Conservation (phyloP, 2,797 vertebrate species). For the Peromyscus nudipes region DNA sequence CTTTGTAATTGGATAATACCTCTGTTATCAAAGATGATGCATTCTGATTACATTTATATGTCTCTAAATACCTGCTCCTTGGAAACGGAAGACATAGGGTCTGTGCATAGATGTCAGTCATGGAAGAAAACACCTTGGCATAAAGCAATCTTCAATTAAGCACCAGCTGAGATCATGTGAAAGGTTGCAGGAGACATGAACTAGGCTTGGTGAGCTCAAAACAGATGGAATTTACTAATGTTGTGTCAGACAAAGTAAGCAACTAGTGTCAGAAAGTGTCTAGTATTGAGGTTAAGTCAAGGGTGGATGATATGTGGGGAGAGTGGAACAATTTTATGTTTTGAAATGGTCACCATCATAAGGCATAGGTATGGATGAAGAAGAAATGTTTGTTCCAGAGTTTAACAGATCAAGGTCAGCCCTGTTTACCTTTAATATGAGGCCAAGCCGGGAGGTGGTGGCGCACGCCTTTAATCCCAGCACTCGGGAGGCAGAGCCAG, state of each 20-base stretch:
- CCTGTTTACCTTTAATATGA: background rate
- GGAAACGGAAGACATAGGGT: background rate
- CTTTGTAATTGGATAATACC: slow-evolving; percentile 60
- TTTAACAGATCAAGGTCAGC: background rate
- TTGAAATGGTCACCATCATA: background rate
- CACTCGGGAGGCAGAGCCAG: too few relatives aligned
- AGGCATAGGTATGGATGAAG: background rate
- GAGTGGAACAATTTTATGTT: background rate
- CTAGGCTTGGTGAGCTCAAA: background rate
- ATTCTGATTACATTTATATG: background rate
- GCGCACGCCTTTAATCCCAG: too few relatives aligned
- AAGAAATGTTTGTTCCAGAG: background rate
- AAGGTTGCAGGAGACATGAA: background rate
- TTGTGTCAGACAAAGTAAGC: background rate
- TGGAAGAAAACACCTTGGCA: background rate
- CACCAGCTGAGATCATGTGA: background rate
- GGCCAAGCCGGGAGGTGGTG: too few relatives aligned
- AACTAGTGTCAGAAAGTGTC: background rate
- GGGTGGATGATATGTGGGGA: background rate
- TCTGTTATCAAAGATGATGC: slow-evolving; percentile 50
- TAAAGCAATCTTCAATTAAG: slow-evolving; percentile 11
- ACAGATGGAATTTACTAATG: background rate
- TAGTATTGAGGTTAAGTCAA: background rate
- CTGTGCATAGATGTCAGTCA: background rate
- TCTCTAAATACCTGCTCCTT: slow-evolving; percentile 42